These are phyloP conservation scores for Carlito syrichta DNA, from an alignment of 2,113 vertebrate genomes.

Conservation along the genomic window DNA sequence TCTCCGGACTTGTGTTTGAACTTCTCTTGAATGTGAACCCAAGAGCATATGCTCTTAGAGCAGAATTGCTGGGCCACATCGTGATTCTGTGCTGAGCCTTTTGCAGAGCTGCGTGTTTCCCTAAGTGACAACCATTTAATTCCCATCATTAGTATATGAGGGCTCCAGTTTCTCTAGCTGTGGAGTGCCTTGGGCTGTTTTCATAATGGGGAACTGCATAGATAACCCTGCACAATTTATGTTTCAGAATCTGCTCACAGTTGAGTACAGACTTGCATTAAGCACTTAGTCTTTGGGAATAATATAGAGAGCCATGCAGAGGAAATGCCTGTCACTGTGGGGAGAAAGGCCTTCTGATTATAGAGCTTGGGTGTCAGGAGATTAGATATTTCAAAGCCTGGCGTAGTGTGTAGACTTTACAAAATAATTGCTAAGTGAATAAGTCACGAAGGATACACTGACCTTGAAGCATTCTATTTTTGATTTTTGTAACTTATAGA, in stretches of 20 bases:
- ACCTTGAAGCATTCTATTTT: neutral
- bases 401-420: neutral
- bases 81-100: neutral
- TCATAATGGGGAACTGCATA: neutral
- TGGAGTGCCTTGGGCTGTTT: neutral
- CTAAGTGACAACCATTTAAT: neutral
- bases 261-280: neutral
- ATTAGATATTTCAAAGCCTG: neutral
- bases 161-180: neutral
- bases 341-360: neutral
- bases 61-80: neutral
- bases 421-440: neutral
- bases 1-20: neutral
- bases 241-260: slow-evolving; percentile 5
- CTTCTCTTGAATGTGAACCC: neutral
- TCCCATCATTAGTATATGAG: neutral
- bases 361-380: neutral
- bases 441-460: neutral
- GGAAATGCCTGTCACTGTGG: neutral
- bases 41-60: neutral
- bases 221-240: neutral
- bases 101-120: neutral
- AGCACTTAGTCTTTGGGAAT: slow-evolving; percentile 23
- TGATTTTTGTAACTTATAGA: slow-evolving; percentile 1
- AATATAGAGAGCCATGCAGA: neutral